Evolutionary conservation across 2,888 invertebrate species (phyloP).

Genomic region (Metellina segmentata): DNA sequence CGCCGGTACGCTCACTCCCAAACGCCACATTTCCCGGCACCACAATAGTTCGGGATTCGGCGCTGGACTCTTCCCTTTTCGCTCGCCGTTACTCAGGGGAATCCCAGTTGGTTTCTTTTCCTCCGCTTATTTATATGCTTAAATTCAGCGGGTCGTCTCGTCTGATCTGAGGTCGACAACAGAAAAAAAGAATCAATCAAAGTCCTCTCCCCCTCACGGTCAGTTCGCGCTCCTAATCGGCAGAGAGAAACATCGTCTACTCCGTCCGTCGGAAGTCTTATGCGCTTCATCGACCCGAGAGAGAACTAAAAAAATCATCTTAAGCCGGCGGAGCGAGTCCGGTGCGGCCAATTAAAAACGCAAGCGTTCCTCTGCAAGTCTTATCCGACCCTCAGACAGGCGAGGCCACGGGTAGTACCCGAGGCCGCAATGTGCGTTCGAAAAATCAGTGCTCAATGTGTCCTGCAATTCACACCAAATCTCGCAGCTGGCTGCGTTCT

Average conservation of each 20-base stretch:
- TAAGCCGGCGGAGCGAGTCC: too few species aligned
- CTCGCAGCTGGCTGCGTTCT: constrained; percentile 81
- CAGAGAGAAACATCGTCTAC: too few species aligned
- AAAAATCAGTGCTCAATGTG: constrained; percentile 81
- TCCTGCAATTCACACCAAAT: constrained; percentile 81
- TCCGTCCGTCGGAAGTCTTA: too few species aligned
- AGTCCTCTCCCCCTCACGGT: too few species aligned
- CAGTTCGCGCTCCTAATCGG: too few species aligned
- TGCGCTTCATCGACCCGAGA: too few species aligned
- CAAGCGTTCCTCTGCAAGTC: too few species aligned
- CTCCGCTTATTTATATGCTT: constrained; percentile 87
- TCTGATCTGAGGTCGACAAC: constrained; percentile 78
- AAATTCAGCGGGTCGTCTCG: constrained; percentile 83
- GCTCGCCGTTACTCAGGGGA: constrained; percentile 83
- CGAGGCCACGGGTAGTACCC: constrained; percentile 79
- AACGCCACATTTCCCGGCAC: too few species aligned
- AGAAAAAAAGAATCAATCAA: too few species aligned
- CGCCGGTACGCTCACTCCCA: too few species aligned
- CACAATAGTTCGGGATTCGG: constrained; percentile 79
- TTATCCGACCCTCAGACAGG: constrained; percentile 81
- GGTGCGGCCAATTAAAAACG: too few species aligned
- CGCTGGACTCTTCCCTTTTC: constrained; percentile 36
- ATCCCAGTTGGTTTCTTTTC: constrained; percentile 87
- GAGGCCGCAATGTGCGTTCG: constrained; percentile 81
- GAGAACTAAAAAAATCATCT: too few species aligned